Conservation (phyloP, 2,888 invertebrate genomes). For the Electrophaes corylata region DNA sequence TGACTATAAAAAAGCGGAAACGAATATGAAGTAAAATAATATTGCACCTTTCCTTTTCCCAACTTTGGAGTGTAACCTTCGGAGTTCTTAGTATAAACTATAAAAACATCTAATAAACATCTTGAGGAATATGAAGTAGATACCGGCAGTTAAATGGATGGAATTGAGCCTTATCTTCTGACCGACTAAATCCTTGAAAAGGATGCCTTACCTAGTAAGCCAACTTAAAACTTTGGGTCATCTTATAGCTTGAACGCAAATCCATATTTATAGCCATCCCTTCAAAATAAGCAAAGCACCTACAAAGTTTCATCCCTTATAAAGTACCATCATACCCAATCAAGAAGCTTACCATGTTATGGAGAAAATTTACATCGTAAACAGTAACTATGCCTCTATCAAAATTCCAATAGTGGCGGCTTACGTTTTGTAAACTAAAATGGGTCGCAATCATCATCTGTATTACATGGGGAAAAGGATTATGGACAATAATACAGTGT, state of each 20-base stretch:
- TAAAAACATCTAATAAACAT: too few species aligned
- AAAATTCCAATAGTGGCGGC: slow-evolving; percentile 81
- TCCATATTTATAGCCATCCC: slow-evolving; percentile 41
- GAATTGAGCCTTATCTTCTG: background rate
- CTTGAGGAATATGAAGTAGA: background rate
- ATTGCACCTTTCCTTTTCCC: too few species aligned
- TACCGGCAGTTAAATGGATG: background rate
- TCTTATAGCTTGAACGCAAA: slow-evolving; percentile 31
- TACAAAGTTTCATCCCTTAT: slow-evolving; percentile 51
- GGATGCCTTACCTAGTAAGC: slow-evolving; percentile 20
- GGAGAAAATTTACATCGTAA: slow-evolving; percentile 83
- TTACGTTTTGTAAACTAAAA: slow-evolving; percentile 84
- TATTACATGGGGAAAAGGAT: slow-evolving; percentile 68
- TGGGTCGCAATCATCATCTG: slow-evolving; percentile 82
- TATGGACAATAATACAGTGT: slow-evolving; percentile 23
- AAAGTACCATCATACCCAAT: slow-evolving; percentile 72
- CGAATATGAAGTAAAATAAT: too few species aligned
- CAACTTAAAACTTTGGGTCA: slow-evolving; percentile 32
- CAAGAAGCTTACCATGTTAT: slow-evolving; percentile 81
- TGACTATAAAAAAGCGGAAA: too few species aligned
- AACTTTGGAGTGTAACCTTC: too few species aligned
- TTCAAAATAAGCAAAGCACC: slow-evolving; percentile 38
- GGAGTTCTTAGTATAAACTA: too few species aligned
- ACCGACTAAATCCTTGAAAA: slow-evolving; percentile 14
- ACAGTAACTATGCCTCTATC: slow-evolving; percentile 70